These are phyloP conservation scores for Parapristionchus giblindavisi DNA, from an alignment of 2,888 invertebrate genomes.

Conservation along the genomic window DNA sequence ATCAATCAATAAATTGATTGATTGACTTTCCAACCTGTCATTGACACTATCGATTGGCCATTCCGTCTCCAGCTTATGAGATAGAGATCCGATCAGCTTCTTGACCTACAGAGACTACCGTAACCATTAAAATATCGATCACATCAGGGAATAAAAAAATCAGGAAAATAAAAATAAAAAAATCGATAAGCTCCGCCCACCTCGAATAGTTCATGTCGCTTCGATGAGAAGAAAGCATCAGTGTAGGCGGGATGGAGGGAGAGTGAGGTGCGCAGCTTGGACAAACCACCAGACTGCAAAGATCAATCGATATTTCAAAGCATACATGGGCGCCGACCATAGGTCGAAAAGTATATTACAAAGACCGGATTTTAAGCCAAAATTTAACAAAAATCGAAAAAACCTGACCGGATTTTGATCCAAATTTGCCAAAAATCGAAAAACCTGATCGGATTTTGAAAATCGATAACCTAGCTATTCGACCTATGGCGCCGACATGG, in stretches of 20 bases:
- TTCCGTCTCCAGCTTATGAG: constrained; percentile 37
- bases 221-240: constrained; percentile 43
- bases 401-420: no score
- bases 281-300: constrained; percentile 61
- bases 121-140: not conserved
- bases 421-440: no score
- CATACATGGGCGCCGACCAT: no score
- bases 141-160: not conserved
- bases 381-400: no score
- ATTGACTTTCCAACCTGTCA: not conserved
- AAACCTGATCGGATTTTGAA: no score
- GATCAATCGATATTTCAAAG: no score
- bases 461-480: no score
- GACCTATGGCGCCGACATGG: no score
- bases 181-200: not conserved
- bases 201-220: constrained; percentile 45
- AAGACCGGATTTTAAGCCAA: no score
- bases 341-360: no score
- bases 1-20: not conserved
- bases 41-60: constrained; percentile 5
- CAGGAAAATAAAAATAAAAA: not conserved
- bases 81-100: constrained; percentile 37
- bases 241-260: constrained; percentile 45
- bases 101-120: constrained; percentile 25
- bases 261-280: constrained; percentile 42